Evolutionary conservation across 1,140 invertebrate genomes (phyloP), one percentile per base, ranked within the genome.

Genomic region (Saccostrea cuccullata): DNA sequence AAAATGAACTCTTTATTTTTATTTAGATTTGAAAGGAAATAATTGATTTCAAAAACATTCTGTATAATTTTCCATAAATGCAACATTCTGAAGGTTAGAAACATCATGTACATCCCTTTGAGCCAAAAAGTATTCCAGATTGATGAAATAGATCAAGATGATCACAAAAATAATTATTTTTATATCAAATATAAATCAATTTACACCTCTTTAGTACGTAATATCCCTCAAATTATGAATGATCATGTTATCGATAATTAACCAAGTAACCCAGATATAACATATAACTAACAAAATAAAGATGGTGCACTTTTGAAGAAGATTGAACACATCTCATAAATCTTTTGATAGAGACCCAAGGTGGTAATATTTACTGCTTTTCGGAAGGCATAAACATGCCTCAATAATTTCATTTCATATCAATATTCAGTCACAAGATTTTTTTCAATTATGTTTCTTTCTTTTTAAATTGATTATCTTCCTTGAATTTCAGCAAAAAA

Each of bases 191-290:
- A 23, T 77, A 77, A 77, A 77, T 77, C 26, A 77, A 77, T 77
- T 30, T 77, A 13, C 70, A 64, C 70, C 30, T 26, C 15, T 30
- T 3, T 26, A 30, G 23, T 77, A 77, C 13, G 13, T 77, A 26
- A 77, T 30, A 36, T 30, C 30, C 13, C 23, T 77, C 70, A 77
- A 77, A 77, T 77, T 30, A 77, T 77, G 70, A 77, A 26, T 77
- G 70, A 36, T 77, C 15, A 30, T 2, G 15, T 77, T 23, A 77
- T 77, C 26, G 13, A 26, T 77, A 15, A 36, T 26, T 77, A 77
- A 36, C 70, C 70, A 36, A 77, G 70, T 77, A 77, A 77, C 70
- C 70, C 70, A 77, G 47, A 47, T 26, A 30, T 73, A 13, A 73
- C 30, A 9, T 13, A 73, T 15, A 26, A 77, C 70, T 13, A 30